A percentile compares a stretch with the other conserved stretches of the same genome.
Conservation (phyloP, 2,797 vertebrate species). For the Spheniscus humboldti region DNA sequence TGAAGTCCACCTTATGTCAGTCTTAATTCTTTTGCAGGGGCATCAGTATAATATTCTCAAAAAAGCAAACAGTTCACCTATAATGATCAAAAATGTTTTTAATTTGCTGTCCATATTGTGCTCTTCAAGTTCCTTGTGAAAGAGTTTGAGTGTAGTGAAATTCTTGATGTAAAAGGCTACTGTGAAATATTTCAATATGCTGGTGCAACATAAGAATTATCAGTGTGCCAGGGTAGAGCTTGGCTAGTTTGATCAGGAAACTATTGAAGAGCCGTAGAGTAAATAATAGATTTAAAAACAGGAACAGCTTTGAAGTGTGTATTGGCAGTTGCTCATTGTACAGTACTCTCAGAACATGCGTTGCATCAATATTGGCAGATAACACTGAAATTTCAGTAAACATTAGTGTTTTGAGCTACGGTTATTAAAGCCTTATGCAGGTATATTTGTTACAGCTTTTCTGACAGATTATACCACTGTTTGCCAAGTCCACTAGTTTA, state of each 20-base stretch:
- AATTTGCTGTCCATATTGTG: neutral
- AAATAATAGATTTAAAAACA: slow-evolving; percentile 29
- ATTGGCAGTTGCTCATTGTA: neutral
- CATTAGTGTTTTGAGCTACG: neutral
- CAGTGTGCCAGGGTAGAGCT: neutral
- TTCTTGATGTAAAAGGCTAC: neutral
- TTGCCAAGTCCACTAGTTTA: neutral
- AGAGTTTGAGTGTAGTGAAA: neutral
- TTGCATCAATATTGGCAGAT: neutral
- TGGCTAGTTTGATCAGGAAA: slow-evolving; percentile 8
- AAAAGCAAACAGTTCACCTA: neutral
- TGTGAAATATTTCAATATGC: neutral
- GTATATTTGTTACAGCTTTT: neutral
- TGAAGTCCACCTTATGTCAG: neutral
- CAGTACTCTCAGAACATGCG: neutral
- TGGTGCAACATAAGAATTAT: neutral
- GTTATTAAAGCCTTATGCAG: neutral
- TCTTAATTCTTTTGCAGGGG: neutral
- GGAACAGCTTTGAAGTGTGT: neutral
- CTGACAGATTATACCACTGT: neutral
- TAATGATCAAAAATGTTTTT: neutral
- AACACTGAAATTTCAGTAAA: neutral
- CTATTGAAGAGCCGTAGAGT: neutral
- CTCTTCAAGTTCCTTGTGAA: neutral
- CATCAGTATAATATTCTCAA: neutral